Conservation (phyloP, 2,888 invertebrate species). For the Rhyacophila evoluta region DNA sequence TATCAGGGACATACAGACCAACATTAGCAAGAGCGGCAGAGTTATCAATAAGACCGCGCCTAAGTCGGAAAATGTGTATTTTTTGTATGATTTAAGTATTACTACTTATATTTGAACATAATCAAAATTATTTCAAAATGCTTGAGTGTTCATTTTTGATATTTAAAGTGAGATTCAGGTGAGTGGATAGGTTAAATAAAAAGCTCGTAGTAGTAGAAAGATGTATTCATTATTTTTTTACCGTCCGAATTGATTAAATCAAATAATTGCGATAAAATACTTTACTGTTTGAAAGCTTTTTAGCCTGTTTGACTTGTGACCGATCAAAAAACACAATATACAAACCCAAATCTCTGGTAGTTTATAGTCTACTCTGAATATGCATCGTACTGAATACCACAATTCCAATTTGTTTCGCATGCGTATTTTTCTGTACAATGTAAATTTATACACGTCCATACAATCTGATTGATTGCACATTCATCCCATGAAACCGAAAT, state of each 20-base stretch:
- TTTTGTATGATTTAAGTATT: too few species aligned
- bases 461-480: conserved; percentile 20
- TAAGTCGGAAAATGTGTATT: too few species aligned
- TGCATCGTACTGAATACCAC: background rate
- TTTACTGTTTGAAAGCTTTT: background rate
- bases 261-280: too few species aligned
- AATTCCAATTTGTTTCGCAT: background rate
- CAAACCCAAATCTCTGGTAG: conserved; percentile 2
- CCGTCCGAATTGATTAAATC: too few species aligned
- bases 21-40: too few species aligned
- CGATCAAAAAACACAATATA: background rate
- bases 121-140: too few species aligned
- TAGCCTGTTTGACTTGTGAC: background rate
- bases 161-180: too few species aligned
- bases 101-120: too few species aligned
- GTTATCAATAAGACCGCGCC: too few species aligned
- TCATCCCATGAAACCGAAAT: background rate
- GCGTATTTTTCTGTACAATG: conserved; percentile 4
- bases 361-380: background rate
- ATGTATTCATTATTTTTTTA: background rate
- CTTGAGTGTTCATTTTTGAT: too few species aligned
- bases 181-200: too few species aligned
- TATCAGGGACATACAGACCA: too few species aligned
- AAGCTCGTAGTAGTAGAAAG: background rate
- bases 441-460: background rate